Evolutionary conservation across 1,140 invertebrate species (phyloP), one percentile per base, ranked within the genome.

Genomic region (Pollicipes pollicipes): DNA sequence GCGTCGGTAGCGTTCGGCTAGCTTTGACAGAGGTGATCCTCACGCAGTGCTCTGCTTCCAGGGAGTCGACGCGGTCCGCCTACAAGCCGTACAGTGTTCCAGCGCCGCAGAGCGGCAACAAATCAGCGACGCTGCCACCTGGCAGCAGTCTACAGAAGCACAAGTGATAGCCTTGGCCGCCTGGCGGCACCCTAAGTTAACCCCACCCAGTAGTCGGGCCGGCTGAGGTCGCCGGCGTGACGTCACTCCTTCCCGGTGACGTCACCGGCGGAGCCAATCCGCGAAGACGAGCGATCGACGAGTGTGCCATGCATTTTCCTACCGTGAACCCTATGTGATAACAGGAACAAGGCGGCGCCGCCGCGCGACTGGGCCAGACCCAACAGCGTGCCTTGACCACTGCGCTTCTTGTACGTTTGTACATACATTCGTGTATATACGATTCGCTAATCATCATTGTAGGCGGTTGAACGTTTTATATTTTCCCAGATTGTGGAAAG

Each of bases 121-220:
- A 79, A 73, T 81, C 81, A 68, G 79, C 80, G 24, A 81, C 81
- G 30, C 75, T 82, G 37, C 81, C 81, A 35, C 78, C 80, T 1
- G 79, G 78, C 70, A 75, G 72, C 66, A 73, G 72, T 68, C 70
- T 75, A 58, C 72, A 70, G 68, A 73, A 72, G 73, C 24, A 88
- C 45, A 58, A 58, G 45, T 58, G 45, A 58, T 58, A 58, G 45
- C 45, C 45, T 10, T 3, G 6, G 45, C 45, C 45, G 45, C 45
- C 17, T 21, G 6, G 45, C 45, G 45, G 45, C 45, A 6, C 17
- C 45, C 10, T n/a, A 24, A 21, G 45, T 17, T 24, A 10, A 58
- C 10, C 32, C 32, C 32, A 35, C 32, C 32, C 32, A 35, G 32
- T 35, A 35, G 32, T 6, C 4, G 32, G 32, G 4, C 32, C 32